Conservation (phyloP, 2,113 vertebrate genomes). For the Empidonax traillii region DNA sequence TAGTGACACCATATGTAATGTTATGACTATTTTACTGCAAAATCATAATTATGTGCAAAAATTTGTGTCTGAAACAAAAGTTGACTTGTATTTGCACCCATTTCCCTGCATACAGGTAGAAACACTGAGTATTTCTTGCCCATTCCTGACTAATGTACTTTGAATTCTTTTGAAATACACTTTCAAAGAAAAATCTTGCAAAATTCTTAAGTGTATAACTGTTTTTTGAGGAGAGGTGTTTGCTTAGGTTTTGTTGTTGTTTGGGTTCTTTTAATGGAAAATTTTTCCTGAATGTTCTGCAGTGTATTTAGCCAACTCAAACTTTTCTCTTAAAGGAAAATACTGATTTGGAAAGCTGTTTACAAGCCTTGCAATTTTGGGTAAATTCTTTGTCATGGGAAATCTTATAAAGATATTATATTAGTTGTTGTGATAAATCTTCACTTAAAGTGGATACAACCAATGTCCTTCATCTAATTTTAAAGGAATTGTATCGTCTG, state of each 20-base stretch:
- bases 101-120: not conserved
- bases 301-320: not conserved
- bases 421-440: not conserved
- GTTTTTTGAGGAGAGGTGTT: not conserved
- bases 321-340: not conserved
- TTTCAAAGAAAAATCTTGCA: not conserved
- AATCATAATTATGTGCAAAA: not conserved
- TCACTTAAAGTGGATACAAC: not conserved
- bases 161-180: not conserved
- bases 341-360: not conserved
- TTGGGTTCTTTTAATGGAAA: not conserved
- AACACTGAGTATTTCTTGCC: not conserved
- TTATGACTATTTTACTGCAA: not conserved
- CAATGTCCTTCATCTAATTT: not conserved
- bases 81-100: not conserved
- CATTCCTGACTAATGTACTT: not conserved
- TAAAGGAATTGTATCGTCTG: not conserved
- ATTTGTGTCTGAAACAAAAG: not conserved
- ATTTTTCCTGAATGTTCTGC: not conserved
- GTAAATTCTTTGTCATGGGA: not conserved
- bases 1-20: not conserved
- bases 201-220: not conserved
- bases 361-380: not conserved
- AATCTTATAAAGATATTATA: not conserved
- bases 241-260: not conserved